Evolutionary conservation across 2,797 vertebrate species (phyloP), one percentile per base, ranked within the genome.

Genomic region (Naso thynnoides): DNA sequence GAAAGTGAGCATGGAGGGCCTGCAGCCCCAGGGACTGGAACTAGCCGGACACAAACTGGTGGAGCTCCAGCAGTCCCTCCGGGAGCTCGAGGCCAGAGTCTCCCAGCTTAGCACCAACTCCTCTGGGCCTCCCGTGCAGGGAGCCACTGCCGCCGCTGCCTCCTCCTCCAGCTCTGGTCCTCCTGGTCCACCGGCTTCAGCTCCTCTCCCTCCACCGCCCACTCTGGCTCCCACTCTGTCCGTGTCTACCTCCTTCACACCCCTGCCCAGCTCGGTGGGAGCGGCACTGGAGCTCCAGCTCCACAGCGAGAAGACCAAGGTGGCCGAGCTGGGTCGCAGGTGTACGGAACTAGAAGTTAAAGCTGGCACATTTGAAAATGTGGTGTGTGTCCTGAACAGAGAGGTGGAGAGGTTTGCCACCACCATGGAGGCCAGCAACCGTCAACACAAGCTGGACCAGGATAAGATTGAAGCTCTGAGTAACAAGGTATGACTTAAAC

Each of bases 361-460:
- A 86, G 91, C 96, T 0, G 92, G 93, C 80, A 98, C 97, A 10
- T 98, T 99, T 4, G 98, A 99, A 91, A 99, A 98, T 86, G 98
- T 98, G 3, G 97, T 99, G 68, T 98, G 98, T 0, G 97, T 99
- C 67, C 95, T 99, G 59, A 99, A 99, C 91, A 95, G 97, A 21
- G 98, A 99, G 88, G 93, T 95, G 92, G 97, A 99, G 88, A 82
- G 96, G 73, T 96, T 96, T 0, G 95, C 96, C 31, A 94, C 96
- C 72, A 95, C 95, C 0, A 94, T 96, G 0, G 97, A 98, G 83
- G 97, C 97, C 59, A 95, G 95, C 61, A 95, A 95, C 83, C 96
- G 95, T 16, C 98, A 98, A 70, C 98, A 98, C 65, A 96, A 95
- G 23, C 92, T 97, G 48, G 98, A 98, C 93, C 97, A 97, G 89